Conservation (phyloP, 2,113 vertebrate species). For the Tyto alba region DNA sequence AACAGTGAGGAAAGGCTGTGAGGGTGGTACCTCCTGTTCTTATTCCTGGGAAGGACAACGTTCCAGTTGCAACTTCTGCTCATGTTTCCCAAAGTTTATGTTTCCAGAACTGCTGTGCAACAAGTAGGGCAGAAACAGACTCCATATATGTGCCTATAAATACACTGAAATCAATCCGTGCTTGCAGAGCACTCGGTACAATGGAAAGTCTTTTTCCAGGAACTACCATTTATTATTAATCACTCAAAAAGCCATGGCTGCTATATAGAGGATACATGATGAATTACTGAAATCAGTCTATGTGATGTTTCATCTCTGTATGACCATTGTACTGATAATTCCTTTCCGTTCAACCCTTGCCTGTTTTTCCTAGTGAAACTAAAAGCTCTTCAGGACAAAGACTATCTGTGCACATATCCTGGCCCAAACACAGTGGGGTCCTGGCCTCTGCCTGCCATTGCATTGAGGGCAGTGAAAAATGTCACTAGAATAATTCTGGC, state of each 20-base stretch:
- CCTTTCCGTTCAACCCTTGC: background rate
- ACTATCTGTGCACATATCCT: background rate
- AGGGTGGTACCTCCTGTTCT: background rate
- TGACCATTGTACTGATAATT: background rate
- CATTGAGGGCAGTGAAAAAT: background rate
- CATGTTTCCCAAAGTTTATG: background rate
- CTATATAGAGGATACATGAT: background rate
- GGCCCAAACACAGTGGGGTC: background rate
- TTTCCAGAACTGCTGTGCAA: background rate
- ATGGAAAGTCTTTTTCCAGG: background rate
- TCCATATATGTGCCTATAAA: background rate
- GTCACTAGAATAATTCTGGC: background rate
- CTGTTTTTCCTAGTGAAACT: background rate
- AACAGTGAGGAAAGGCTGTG: background rate
- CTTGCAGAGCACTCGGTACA: background rate
- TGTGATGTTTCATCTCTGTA: background rate
- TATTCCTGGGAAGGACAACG: background rate
- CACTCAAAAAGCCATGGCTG: background rate
- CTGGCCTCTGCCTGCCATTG: background rate
- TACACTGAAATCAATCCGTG: background rate
- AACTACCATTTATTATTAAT: background rate
- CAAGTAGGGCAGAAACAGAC: background rate
- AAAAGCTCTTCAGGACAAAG: background rate
- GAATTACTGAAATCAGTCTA: background rate
- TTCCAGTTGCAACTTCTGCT: background rate